Evolutionary conservation across 2,113 vertebrate species (phyloP).

Genomic region (Forbesichthys papilliferus): DNA sequence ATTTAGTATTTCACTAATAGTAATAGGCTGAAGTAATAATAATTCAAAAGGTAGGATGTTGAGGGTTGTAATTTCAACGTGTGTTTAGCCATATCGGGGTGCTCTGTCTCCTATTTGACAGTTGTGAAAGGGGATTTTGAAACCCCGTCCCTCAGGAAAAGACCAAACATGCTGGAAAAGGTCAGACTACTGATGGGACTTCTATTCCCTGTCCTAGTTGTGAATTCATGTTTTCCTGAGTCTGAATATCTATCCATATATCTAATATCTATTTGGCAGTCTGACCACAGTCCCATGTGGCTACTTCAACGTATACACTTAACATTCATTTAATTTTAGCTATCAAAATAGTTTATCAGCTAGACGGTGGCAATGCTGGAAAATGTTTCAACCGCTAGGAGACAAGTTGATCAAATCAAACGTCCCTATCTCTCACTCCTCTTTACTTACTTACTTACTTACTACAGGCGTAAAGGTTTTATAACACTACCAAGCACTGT

Average conservation of each 20-base stretch:
- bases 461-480: slow-evolving; percentile 54
- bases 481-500: slow-evolving; percentile 61
- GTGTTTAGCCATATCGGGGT: slow-evolving; percentile 44
- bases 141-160: slow-evolving; percentile 65
- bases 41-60: slow-evolving; percentile 13
- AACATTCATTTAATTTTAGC: slow-evolving; percentile 58
- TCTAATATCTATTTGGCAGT: slow-evolving; percentile 61
- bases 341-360: slow-evolving; percentile 54
- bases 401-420: too few relatives aligned
- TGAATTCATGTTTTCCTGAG: slow-evolving; percentile 70
- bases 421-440: slow-evolving; percentile 35
- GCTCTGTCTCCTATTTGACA: slow-evolving; percentile 59
- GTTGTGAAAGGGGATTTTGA: slow-evolving; percentile 70
- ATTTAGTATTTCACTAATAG: too few relatives aligned
- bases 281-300: slow-evolving; percentile 59
- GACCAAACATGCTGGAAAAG: slow-evolving; percentile 69
- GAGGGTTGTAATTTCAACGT: slow-evolving; percentile 47
- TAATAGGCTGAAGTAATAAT: too few relatives aligned
- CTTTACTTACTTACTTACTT: too few relatives aligned
- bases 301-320: slow-evolving; percentile 51
- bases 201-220: slow-evolving; percentile 75
- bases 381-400: too few relatives aligned
- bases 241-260: slow-evolving; percentile 69
- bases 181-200: slow-evolving; percentile 74
- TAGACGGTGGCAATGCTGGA: too few relatives aligned